These are phyloP conservation scores for Bombus waltoni DNA, from an alignment of 1,140 invertebrate genomes.

Conservation along the genomic window DNA sequence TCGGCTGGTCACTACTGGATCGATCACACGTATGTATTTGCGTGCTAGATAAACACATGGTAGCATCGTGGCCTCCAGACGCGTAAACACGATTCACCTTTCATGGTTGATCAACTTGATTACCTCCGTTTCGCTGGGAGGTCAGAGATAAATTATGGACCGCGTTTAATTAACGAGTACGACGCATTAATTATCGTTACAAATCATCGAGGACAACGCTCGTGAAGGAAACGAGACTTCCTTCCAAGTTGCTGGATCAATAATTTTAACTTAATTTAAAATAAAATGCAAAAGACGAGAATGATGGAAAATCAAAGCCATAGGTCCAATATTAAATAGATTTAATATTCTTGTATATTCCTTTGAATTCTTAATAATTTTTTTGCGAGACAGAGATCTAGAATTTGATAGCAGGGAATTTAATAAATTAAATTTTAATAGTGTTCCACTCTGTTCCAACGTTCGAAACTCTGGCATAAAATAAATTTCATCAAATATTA, in stretches of 20 bases:
- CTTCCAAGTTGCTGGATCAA: background rate
- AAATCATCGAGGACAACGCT: background rate
- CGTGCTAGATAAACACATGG: background rate
- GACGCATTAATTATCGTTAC: conserved; percentile 18
- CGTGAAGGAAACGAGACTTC: background rate
- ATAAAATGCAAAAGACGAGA: too few species aligned
- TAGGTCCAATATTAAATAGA: too few species aligned
- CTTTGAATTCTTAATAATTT: background rate
- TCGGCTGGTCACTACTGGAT: background rate
- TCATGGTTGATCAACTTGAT: conserved; percentile 12
- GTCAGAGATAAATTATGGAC: background rate
- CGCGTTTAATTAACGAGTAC: conserved; percentile 26
- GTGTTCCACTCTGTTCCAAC: too few species aligned
- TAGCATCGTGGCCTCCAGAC: too few species aligned
- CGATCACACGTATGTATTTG: background rate
- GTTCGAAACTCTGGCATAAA: too few species aligned
- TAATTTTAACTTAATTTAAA: background rate
- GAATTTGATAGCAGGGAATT: background rate
- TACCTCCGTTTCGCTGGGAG: background rate
- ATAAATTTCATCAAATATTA: background rate
- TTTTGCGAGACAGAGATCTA: background rate
- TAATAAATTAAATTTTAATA: too few species aligned
- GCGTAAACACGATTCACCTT: conserved; percentile 21
- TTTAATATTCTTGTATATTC: too few species aligned
- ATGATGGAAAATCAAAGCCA: background rate